Conservation (phyloP, 53 echinoderm and acorn worm species). For the Stichopus horrens region DNA sequence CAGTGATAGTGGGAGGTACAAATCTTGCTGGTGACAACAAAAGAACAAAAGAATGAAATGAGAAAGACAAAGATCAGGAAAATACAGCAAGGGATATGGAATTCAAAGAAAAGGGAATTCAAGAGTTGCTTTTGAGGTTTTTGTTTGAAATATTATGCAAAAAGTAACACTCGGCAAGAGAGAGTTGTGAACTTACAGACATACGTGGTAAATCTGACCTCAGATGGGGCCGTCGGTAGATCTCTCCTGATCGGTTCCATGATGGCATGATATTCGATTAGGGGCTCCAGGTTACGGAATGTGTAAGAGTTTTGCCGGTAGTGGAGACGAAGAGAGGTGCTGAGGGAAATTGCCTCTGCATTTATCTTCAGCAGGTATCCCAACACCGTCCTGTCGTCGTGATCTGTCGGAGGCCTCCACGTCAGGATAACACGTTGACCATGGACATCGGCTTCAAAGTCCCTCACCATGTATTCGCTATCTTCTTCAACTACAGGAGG, state of each 20-base stretch:
- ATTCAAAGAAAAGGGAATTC: too few relatives aligned
- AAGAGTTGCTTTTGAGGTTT: too few relatives aligned
- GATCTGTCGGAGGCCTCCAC: conserved; percentile 5
- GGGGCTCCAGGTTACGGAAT: conserved; percentile 34
- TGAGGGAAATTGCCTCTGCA: conserved; percentile 23
- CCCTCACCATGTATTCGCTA: not conserved
- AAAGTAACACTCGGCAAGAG: too few relatives aligned
- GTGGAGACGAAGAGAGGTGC: conserved; percentile 23
- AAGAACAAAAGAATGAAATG: too few relatives aligned
- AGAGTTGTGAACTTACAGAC: conserved; percentile 3
- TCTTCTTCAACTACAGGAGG: not conserved
- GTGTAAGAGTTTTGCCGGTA: conserved; percentile 33
- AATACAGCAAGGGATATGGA: too few relatives aligned
- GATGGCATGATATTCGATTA: conserved; percentile 5
- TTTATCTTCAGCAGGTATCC: conserved; percentile 32
- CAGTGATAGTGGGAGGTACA: conserved; percentile 10
- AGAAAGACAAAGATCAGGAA: too few relatives aligned
- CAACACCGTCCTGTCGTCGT: conserved; percentile 4
- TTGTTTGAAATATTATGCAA: too few relatives aligned
- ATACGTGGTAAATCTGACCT: conserved; percentile 29
- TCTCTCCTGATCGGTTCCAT: conserved; percentile 37
- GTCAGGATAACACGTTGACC: conserved; percentile 18
- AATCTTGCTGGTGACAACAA: conserved; percentile 1
- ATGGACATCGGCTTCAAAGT: conserved; percentile 24
- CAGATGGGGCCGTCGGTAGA: not conserved